Base-by-base conservation (phyloP, 2,888 invertebrate genomes). In the Eucera pruinosa region DNA sequence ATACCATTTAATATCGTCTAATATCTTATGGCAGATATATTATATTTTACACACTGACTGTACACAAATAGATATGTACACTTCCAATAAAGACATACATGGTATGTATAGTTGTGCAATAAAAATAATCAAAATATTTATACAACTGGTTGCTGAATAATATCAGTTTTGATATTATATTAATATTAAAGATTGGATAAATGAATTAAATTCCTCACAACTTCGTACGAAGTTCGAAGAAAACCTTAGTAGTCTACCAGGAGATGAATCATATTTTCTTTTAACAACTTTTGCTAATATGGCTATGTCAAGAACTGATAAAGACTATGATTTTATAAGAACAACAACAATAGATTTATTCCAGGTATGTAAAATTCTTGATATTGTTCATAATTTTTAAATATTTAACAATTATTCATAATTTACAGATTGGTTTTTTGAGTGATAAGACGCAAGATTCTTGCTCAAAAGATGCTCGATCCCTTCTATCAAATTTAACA, bases 231-330 rank as follows among this genome's bases (percentile, higher is more conserved):
- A 94, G 58, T 95, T 96, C 85, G 95, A 95, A 88, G 94, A 96
- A 65, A 95, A 95, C 79, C 92, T 96, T 72, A 93, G 93, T 33
- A 93, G 92, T 66, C 93, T 96, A 88, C 94, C 95, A 0, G 95
- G 95, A 52, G 96, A 95, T 65, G 97, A 97, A 90, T 94, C 95
- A 60, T 96, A 96, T 89, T 97, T 96, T 92, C 93, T 97, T 55
- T 90, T 97, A 60, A 96, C 96, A 74, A 95, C 96, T 2, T 95
- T 97, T 89, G 95, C 96, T 50, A 96, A 96, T 91, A 97, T 97
- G 96, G 96, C 96, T 13, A 93, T 96, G 88, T 94, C 95, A 3
- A 93, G 96, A 76, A 89, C 92, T 36, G 89, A 92, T 7, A 92
- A 93, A 58, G 96, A 96, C 87, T 93, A 94, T 87, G 93, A 94